Percentiles rank a stretch among this genome's conserved stretches.
Evolutionary conservation across 2,113 vertebrate genomes (phyloP).

Genomic region (Zingel zingel): DNA sequence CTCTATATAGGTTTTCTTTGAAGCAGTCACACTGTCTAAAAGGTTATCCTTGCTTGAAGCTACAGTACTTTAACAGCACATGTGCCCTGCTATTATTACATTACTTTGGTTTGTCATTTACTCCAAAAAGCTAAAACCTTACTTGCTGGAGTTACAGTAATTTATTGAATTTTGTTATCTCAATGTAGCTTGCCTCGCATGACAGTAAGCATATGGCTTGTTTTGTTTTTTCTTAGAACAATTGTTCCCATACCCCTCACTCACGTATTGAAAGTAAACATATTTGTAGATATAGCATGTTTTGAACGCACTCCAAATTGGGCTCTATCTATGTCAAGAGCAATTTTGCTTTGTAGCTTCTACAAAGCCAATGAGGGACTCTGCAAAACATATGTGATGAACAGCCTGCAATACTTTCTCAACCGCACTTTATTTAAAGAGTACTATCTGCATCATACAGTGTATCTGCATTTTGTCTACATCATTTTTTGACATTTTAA

Average conservation of each 20-base stretch:
- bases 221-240: conserved; percentile 14
- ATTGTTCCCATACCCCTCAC: conserved; percentile 49
- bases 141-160: conserved; percentile 23
- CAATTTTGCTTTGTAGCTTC: conserved; percentile 53
- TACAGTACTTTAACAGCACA: conserved; percentile 44
- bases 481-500: conserved; percentile 5
- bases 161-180: conserved; percentile 37
- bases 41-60: conserved; percentile 43
- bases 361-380: conserved; percentile 44
- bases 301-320: conserved; percentile 55
- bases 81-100: conserved; percentile 49
- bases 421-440: conserved; percentile 4
- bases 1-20: conserved; percentile 66
- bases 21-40: conserved; percentile 50
- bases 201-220: conserved; percentile 30
- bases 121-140: conserved; percentile 10
- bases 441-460: conserved; percentile 1
- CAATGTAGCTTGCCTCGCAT: conserved; percentile 12
- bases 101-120: conserved; percentile 61
- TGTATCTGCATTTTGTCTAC: conserved; percentile 7
- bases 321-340: conserved; percentile 62
- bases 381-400: conserved; percentile 68
- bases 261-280: conserved; percentile 27
- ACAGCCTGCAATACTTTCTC: conserved; percentile 29
- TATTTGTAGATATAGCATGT: conserved; percentile 48